Conservation (phyloP, 2,113 vertebrate genomes). For the Excalfactoria chinensis region DNA sequence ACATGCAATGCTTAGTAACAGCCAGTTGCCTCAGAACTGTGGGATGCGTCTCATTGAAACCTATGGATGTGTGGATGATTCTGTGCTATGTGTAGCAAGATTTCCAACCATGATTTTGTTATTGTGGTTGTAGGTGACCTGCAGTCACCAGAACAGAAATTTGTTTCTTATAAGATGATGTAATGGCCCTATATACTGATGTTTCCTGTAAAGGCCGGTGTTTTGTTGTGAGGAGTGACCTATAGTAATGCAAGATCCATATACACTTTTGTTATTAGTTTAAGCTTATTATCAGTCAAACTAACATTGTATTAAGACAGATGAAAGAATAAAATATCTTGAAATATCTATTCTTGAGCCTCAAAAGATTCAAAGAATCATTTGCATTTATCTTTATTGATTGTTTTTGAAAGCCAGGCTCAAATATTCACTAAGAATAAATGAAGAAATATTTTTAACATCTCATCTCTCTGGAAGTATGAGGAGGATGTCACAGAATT, state of each 20-base stretch:
- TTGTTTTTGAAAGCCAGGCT: not conserved
- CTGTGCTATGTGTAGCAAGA: no score
- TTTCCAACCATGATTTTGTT: not conserved
- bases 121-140: not conserved
- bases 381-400: not conserved
- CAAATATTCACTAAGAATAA: not conserved
- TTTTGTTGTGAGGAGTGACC: not conserved
- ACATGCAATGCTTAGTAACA: not conserved
- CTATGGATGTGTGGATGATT: no score
- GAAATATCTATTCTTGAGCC: not conserved
- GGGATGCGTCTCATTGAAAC: no score
- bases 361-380: not conserved
- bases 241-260: not conserved
- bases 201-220: not conserved
- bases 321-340: not conserved
- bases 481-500: not conserved
- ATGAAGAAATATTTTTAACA: not conserved
- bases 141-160: not conserved
- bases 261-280: not conserved
- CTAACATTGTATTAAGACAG: not conserved
- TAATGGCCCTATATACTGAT: not conserved
- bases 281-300: not conserved
- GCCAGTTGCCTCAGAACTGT: no score
- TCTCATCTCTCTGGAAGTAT: not conserved
- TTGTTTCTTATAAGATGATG: accelerated